A percentile compares a stretch with the other conserved stretches of the same genome.
Conservation (phyloP, 1,140 invertebrate genomes). For the Euglossa dilemma region DNA sequence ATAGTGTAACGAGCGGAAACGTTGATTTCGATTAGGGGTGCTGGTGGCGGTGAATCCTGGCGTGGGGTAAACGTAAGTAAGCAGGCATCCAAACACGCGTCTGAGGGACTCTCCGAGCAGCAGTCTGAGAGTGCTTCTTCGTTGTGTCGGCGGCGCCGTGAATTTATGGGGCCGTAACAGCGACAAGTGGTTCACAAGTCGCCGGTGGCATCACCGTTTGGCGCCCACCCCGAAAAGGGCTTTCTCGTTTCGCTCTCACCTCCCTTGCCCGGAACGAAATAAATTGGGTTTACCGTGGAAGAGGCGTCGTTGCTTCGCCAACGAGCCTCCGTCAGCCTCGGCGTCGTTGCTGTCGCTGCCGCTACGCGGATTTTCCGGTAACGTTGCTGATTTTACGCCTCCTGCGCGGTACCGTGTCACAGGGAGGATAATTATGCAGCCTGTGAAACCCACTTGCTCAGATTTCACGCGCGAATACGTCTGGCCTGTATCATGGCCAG, state of each 20-base stretch:
- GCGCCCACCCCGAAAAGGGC: slow-evolving; percentile 75
- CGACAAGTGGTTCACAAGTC: slow-evolving; percentile 83
- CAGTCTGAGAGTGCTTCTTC: slow-evolving; percentile 58
- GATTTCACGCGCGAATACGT: slow-evolving; percentile 44
- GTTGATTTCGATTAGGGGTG: slow-evolving; percentile 64
- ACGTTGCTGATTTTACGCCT: slow-evolving; percentile 55
- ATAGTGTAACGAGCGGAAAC: slow-evolving; percentile 47
- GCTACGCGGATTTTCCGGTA: slow-evolving; percentile 58
- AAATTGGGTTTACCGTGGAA: slow-evolving; percentile 77
- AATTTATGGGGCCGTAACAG: slow-evolving; percentile 82
- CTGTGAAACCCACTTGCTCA: slow-evolving; percentile 36
- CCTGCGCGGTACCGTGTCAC: slow-evolving; percentile 29
- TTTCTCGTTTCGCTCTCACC: slow-evolving; percentile 76
- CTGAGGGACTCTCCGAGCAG: slow-evolving; percentile 51
- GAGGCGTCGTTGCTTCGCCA: slow-evolving; percentile 57
- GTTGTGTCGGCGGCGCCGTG: slow-evolving; percentile 69
- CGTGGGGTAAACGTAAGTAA: slow-evolving; percentile 61
- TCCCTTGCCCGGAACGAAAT: slow-evolving; percentile 78
- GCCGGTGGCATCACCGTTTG: slow-evolving; percentile 80
- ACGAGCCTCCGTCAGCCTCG: slow-evolving; percentile 40
- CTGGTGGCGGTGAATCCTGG: slow-evolving; percentile 40
- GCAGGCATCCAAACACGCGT: slow-evolving; percentile 68
- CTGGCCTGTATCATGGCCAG: too few species aligned
- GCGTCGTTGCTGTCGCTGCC: neutral
- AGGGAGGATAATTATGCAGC: slow-evolving; percentile 56